These are phyloP conservation scores for Falco biarmicus DNA, from an alignment of 2,797 vertebrate species.

Conservation along the genomic window DNA sequence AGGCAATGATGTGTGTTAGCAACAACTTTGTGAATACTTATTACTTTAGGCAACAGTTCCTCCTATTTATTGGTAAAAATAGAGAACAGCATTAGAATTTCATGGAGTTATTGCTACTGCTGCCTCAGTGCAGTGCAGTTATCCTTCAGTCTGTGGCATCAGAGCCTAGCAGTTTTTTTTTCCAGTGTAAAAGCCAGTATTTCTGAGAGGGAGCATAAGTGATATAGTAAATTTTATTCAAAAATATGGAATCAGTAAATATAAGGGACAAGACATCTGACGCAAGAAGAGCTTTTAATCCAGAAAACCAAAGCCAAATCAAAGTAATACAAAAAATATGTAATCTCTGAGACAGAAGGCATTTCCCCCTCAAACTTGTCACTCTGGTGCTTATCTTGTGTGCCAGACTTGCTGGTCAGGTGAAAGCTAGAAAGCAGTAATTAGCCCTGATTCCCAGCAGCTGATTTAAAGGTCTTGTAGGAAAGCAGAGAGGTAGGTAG, in stretches of 20 bases:
- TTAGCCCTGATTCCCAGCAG: background rate
- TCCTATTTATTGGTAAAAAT: background rate
- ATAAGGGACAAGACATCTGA: background rate
- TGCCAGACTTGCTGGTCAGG: background rate
- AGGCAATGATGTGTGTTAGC: background rate
- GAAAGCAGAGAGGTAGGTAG: accelerated
- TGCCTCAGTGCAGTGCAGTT: background rate
- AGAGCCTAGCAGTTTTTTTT: background rate
- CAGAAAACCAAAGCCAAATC: background rate
- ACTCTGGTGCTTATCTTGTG: background rate
- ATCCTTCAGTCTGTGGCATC: background rate
- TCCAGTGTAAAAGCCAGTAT: background rate
- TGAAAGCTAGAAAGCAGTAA: background rate
- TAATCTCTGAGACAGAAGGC: background rate
- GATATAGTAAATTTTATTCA: accelerated
- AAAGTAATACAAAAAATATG: accelerated
- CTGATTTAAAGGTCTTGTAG: background rate
- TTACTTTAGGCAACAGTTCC: background rate
- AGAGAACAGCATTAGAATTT: background rate
- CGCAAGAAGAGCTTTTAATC: background rate
- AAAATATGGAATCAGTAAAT: background rate
- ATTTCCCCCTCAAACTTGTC: background rate
- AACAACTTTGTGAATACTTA: background rate
- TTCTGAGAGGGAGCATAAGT: background rate
- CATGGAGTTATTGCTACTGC: background rate